These are phyloP conservation scores for Heteronetta atricapilla DNA, from an alignment of 2,113 vertebrate genomes.

Conservation along the genomic window DNA sequence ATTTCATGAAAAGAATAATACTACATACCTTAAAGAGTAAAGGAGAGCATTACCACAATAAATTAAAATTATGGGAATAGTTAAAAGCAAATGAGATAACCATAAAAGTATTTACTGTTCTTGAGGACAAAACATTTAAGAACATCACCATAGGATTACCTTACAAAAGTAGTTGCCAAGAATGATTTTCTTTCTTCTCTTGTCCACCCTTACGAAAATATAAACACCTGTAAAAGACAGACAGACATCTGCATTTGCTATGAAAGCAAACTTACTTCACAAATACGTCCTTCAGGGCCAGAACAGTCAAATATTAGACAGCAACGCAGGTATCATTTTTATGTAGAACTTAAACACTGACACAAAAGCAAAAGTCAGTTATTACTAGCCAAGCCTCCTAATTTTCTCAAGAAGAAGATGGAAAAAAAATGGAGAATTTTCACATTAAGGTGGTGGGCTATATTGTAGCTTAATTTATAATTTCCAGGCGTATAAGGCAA, in stretches of 20 bases:
- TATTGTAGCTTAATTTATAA: slow-evolving; percentile 68
- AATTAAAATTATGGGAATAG: not conserved
- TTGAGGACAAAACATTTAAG: not conserved
- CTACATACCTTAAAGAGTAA: not conserved
- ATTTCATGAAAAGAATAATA: not conserved
- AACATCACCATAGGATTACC: not conserved
- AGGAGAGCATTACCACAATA: not conserved
- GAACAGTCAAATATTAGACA: not conserved
- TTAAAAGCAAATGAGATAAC: not conserved
- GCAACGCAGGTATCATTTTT: not conserved
- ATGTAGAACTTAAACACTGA: not conserved
- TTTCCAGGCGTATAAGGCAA: slow-evolving; percentile 68
- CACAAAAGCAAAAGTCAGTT: not conserved
- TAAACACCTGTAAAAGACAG: slow-evolving; percentile 42
- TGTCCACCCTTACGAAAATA: slow-evolving; percentile 22
- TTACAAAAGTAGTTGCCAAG: slow-evolving; percentile 5
- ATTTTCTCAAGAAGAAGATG: slow-evolving; percentile 24
- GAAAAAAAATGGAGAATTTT: slow-evolving; percentile 33
- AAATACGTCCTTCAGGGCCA: not conserved
- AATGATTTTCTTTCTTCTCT: slow-evolving; percentile 37
- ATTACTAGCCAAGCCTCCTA: not conserved
- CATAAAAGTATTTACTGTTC: not conserved
- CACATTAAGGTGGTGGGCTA: slow-evolving; percentile 58
- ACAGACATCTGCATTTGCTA: slow-evolving; percentile 21
- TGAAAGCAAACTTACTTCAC: not conserved